Evolutionary conservation across 2,888 invertebrate genomes (phyloP), one percentile per base, ranked within the genome.

Genomic region (Drosophila neotestacea): DNA sequence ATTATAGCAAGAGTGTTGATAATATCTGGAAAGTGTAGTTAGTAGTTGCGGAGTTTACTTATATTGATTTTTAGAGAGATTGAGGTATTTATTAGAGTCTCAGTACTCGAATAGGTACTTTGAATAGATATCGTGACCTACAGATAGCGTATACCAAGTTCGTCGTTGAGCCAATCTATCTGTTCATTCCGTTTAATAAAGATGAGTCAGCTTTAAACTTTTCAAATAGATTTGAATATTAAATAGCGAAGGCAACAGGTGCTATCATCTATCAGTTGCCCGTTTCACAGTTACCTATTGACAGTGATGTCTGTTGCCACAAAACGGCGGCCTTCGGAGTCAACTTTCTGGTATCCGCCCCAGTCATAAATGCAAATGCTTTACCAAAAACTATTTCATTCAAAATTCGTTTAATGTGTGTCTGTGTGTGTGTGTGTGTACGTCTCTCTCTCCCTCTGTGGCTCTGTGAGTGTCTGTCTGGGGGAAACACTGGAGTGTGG

Each of bases 321-420:
- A 39, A 66, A 55, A 13, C 46, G n/a, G 10, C 58, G 66, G 62
- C 47, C 59, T 75, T 72, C 67, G 38, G 13, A 62, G 42, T 13
- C 13, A 60, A 65, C 54, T 73, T 78, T 62, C 47, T 44, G 65
- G 51, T 16, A 27, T 44, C 34, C 32, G 32, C 46, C 60, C 66
- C 30, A 71, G 75, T 78, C 84, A 84, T 82, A 73, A 88, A 84
- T 84, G 80, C 84, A 88, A 84, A 88, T 77, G 64, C 27, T 77
- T 60, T 48, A 36, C 67, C 52, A 51, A 67, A 85, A 83, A 83
- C 86, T 78, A 88, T 78, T 80, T 78, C 69, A 85, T 88, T 86
- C 73, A 77, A 77, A 79, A 70, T 73, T 70, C 56, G 59, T 68
- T 70, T 51, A 65, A 60, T 70, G 66, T 60, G 55, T n/a, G 7